Evolutionary conservation across 2,888 invertebrate genomes (phyloP).

Genomic region (Cantharis rustica): DNA sequence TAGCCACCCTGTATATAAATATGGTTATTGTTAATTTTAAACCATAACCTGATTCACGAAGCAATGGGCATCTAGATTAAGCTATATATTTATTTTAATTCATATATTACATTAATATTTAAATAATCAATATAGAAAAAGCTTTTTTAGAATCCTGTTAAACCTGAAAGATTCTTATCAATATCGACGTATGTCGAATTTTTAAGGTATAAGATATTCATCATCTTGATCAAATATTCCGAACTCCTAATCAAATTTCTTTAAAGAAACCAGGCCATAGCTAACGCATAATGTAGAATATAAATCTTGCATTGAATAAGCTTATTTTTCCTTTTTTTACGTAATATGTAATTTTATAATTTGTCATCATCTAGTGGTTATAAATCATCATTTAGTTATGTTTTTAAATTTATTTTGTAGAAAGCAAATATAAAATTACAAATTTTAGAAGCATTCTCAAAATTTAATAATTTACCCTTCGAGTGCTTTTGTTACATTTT

Average conservation of each 20-base stretch:
- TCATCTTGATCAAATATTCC: slow-evolving; percentile 9
- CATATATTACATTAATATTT: background rate
- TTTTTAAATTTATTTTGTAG: background rate
- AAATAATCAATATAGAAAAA: background rate
- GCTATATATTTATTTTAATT: background rate
- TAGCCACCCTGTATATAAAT: too few relatives aligned
- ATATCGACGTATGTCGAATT: background rate
- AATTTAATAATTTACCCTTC: background rate
- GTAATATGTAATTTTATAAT: slow-evolving; percentile 7
- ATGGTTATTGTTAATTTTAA: too few relatives aligned
- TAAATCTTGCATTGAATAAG: slow-evolving; percentile 8
- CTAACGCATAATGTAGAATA: slow-evolving; percentile 17
- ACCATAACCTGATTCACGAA: background rate
- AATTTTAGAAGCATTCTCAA: background rate
- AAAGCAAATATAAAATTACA: background rate
- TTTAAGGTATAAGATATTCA: slow-evolving; percentile 8
- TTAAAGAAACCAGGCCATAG: slow-evolving; percentile 10
- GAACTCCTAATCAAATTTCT: slow-evolving; percentile 17
- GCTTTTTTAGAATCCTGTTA: background rate
- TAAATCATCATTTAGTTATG: slow-evolving; percentile 1
- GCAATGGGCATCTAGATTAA: background rate
- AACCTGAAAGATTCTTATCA: background rate
- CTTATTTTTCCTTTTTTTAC: slow-evolving; percentile 1
- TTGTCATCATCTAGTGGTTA: background rate
- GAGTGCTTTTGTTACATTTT: background rate